Evolutionary conservation across 2,797 vertebrate species (phyloP).

Genomic region (Chaetodon trifasciatus): DNA sequence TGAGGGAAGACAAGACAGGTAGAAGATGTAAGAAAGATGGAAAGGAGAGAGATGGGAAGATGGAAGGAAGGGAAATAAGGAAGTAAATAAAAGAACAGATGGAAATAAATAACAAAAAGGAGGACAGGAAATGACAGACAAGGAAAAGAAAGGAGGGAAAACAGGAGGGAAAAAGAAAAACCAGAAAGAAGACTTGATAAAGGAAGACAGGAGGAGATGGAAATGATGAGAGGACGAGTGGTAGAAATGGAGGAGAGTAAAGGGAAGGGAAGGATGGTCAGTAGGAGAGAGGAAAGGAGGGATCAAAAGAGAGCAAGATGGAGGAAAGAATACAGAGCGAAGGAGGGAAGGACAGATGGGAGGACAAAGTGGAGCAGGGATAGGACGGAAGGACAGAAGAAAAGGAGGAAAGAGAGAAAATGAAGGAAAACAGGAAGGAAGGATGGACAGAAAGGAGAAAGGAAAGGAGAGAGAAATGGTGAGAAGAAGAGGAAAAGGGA

Average conservation of each 20-base stretch:
- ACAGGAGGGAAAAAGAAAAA: too few relatives aligned
- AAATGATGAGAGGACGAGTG: background rate
- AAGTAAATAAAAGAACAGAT: too few relatives aligned
- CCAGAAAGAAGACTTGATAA: too few relatives aligned
- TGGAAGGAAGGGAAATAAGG: too few relatives aligned
- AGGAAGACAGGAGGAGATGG: background rate
- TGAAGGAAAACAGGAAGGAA: background rate
- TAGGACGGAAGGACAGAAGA: background rate
- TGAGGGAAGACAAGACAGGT: constrained; percentile 34
- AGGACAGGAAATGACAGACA: too few relatives aligned
- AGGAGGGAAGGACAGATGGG: background rate
- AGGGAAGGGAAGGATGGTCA: constrained; percentile 42
- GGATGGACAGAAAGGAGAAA: background rate
- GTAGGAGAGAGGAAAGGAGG: background rate
- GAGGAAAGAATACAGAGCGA: constrained; percentile 27
- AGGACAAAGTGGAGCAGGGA: constrained; percentile 19
- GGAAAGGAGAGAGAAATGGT: background rate
- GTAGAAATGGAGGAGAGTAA: background rate
- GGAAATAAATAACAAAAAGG: too few relatives aligned
- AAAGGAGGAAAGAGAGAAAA: background rate
- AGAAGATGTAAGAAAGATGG: too few relatives aligned
- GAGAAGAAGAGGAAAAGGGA: background rate
- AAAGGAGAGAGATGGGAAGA: too few relatives aligned
- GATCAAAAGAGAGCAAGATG: too few relatives aligned
- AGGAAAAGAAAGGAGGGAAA: too few relatives aligned